Percentiles rank a stretch among this genome's conserved stretches.
These are phyloP conservation scores for Lutjanus argentimaculatus DNA, from an alignment of 2,797 vertebrate genomes.

Conservation along the genomic window DNA sequence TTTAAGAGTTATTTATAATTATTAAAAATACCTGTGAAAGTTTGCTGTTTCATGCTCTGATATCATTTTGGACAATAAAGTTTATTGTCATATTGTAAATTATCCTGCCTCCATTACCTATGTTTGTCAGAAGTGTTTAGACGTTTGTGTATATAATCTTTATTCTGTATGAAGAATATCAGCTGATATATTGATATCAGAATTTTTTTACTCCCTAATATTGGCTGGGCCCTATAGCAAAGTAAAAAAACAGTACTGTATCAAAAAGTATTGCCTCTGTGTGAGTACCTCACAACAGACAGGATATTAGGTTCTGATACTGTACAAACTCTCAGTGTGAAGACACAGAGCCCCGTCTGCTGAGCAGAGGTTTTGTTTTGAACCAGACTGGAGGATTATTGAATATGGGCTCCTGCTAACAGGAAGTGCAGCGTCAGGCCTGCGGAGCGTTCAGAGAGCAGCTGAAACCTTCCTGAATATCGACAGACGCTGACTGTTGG, in stretches of 20 bases:
- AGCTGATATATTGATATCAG: no score
- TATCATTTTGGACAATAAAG: no score
- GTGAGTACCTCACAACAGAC: neutral
- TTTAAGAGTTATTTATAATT: no score
- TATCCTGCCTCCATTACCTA: no score
- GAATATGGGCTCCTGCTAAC: slow-evolving; percentile 18
- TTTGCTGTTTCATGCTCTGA: no score
- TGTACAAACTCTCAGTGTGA: neutral
- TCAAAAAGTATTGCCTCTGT: no score
- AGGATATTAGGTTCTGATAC: neutral
- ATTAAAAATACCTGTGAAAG: no score
- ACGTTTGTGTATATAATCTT: no score
- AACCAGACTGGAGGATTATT: slow-evolving; percentile 13
- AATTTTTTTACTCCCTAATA: no score
- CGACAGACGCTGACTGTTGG: slow-evolving; percentile 26
- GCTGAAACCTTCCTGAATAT: slow-evolving; percentile 51
- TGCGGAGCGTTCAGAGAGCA: slow-evolving; percentile 10
- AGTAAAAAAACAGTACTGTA: neutral
- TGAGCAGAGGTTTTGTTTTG: slow-evolving; percentile 30
- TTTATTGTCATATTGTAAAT: no score
- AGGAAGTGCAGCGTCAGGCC: slow-evolving; percentile 65
- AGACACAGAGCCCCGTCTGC: neutral
- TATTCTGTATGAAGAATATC: no score
- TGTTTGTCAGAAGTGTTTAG: no score
- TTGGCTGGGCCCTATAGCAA: neutral